Conservation (phyloP, 1,140 invertebrate species). For the Eriosoma lanigerum region DNA sequence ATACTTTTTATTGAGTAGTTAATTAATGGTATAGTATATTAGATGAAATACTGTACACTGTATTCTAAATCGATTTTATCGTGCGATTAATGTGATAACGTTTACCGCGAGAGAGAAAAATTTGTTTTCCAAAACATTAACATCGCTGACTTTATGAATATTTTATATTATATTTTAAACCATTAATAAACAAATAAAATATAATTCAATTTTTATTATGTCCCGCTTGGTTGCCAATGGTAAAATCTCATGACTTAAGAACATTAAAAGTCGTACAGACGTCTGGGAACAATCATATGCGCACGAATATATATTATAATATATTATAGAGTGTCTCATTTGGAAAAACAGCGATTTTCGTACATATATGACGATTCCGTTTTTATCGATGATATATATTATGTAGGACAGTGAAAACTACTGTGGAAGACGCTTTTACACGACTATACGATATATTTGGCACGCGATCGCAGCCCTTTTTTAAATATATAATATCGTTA, state of each 20-base stretch:
- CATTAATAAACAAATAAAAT: slow-evolving; percentile 37
- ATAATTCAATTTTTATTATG: slow-evolving; percentile 39
- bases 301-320: neutral
- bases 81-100: neutral
- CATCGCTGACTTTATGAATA: neutral
- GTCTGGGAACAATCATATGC: slow-evolving; percentile 20
- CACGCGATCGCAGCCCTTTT: slow-evolving; percentile 26
- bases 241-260: slow-evolving; percentile 34
- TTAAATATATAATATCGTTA: too few species aligned
- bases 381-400: slow-evolving; percentile 39
- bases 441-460: neutral
- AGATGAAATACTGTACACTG: too few species aligned
- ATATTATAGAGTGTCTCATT: neutral
- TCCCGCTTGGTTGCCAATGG: slow-evolving; percentile 27
- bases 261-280: slow-evolving; percentile 43
- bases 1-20: too few species aligned
- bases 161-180: neutral
- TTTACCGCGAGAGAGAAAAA: neutral
- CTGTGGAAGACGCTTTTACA: neutral
- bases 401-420: neutral
- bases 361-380: neutral
- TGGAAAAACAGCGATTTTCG: slow-evolving; percentile 20
- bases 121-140: slow-evolving; percentile 17
- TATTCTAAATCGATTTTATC: too few species aligned
- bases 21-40: too few species aligned